Base-by-base conservation (phyloP, 2,797 vertebrate species). In the Scolopax rusticola region DNA sequence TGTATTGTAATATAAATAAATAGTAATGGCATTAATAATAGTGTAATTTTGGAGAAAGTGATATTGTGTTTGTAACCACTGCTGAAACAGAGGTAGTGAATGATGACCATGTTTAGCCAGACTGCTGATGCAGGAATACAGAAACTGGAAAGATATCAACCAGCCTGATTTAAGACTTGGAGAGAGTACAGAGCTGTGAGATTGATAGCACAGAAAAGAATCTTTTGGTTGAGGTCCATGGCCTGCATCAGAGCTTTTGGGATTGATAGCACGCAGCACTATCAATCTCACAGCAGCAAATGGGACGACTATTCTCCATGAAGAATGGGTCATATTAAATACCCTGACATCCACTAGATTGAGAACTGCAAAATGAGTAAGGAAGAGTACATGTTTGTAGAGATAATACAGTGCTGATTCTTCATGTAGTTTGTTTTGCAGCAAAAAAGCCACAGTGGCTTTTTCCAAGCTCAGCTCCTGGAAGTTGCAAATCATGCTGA, bases 251-350 rank as follows among this genome's bases (percentile, higher is more conserved):
- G 97, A 98, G 98, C 97, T 98, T 97, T 96, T 94, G 97, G 97
- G 97, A 98, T 98, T 98, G 98, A 98, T 98, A 97, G 97, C 96
- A 96, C 64, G 15, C 73, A 2, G 45, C 93, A 84, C 96, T 94
- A 98, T 98, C 98, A 98, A 98, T 98, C 98, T 98, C 97, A 45
- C 92, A 95, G 97, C 97, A 95, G 97, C 98, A 98, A 98, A 98
- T 98, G 97, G 95, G 93, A 98, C 65, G 95, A 97, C 97, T 97
- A 53, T 98, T 97, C 95, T 97, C 96, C 97, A 95, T 98, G 98
- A 98, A 97, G 98, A 97, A 98, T 98, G 98, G 96, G 86, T 96
- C 95, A 93, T 98, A 98, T 98, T 98, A 98, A 98, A 98, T 97
- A 98, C 94, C 92, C 96, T 98, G 98, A 98, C 98, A 97, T 90